Evolutionary conservation across 2,888 invertebrate species (phyloP), one percentile per base, ranked within the genome.

Genomic region (Dynastes grantii): DNA sequence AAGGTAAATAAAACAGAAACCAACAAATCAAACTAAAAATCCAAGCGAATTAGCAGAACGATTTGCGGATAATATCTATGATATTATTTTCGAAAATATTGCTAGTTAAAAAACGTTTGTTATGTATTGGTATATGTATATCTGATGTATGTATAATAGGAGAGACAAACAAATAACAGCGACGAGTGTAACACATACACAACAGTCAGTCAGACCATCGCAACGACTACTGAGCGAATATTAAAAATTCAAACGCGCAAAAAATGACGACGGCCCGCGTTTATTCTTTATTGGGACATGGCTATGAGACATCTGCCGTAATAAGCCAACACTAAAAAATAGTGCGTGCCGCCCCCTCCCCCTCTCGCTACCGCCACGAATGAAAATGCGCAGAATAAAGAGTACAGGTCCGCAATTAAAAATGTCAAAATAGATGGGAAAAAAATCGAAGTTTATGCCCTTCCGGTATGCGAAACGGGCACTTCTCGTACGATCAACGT

Each of bases 281-380:
- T 88, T 89, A 89, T 89, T 88, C 89, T 89, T 89, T 89, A 89
- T 89, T 89, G 89, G 89, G 87, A 89, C 88, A 89, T 89, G 86
- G 90, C 89, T 90, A 90, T 91, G 91, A 91, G 91, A 91, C 92
- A 91, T 91, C 91, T 91, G 91, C 90, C 90, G 91, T 91, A 91
- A 91, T 91, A 91, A 91, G 90, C 91, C 90, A 89, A 90, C 91
- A 91, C 91, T 91, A 91, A 91, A 91, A 91, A 91, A 91, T 91
- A 91, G 91, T 91, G 91, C 91, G 91, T 91, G 90, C 90, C 81
- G 85, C 90, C 90, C 91, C 90, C 86, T 86, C 86, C 86, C 85
- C 85, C 85, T 55, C 22, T 84, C 85, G 65, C 82, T 81, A 16
- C 84, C 84, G 85, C 86, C 84, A 86, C 87, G 88, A 90, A 90